A percentile compares a stretch with the other conserved stretches of the same genome.
phyloP scores from a whole-genome alignment of 2,888 invertebrate species.

The Sturmia bella region DNA sequence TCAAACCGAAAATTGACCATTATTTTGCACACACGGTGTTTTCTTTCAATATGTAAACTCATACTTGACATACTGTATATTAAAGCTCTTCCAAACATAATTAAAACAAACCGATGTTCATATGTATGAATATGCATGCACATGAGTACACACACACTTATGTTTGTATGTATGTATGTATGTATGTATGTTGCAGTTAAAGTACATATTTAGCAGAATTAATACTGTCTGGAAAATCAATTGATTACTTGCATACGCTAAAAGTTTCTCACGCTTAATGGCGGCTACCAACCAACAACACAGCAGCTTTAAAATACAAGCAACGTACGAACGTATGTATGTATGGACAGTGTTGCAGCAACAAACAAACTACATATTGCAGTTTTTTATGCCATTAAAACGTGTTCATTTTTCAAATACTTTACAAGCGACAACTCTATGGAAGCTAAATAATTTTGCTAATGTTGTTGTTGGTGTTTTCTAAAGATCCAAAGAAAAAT shows the following conservation, averaged over 20 bases:
- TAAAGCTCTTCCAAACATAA: no score
- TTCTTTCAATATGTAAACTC: no score
- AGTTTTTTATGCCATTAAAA: slow-evolving; percentile 53
- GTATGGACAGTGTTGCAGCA: background rate
- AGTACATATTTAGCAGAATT: slow-evolving; percentile 24
- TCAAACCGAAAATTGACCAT: no score
- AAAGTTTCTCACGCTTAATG: slow-evolving; percentile 62
- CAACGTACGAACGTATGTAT: background rate
- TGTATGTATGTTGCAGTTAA: background rate
- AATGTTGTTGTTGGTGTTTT: background rate
- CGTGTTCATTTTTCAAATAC: slow-evolving; percentile 60
- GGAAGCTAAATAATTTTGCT: background rate
- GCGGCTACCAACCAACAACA: slow-evolving; percentile 25
- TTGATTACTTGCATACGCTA: slow-evolving; percentile 51
- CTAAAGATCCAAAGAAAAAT: slow-evolving; percentile 32
- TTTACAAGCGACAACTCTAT: slow-evolving; percentile 52
- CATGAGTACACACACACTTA: no score
- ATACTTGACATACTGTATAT: no score
- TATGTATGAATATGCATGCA: no score
- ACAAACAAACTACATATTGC: slow-evolving; percentile 44
- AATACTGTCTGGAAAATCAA: slow-evolving; percentile 55
- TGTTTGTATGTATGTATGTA: slow-evolving; percentile 9
- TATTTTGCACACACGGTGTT: no score
- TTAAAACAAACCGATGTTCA: no score
- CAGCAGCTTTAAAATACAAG: slow-evolving; percentile 36